These are phyloP conservation scores for Trigoniulus corallinus DNA, from an alignment of 1,140 invertebrate species.

Conservation along the genomic window DNA sequence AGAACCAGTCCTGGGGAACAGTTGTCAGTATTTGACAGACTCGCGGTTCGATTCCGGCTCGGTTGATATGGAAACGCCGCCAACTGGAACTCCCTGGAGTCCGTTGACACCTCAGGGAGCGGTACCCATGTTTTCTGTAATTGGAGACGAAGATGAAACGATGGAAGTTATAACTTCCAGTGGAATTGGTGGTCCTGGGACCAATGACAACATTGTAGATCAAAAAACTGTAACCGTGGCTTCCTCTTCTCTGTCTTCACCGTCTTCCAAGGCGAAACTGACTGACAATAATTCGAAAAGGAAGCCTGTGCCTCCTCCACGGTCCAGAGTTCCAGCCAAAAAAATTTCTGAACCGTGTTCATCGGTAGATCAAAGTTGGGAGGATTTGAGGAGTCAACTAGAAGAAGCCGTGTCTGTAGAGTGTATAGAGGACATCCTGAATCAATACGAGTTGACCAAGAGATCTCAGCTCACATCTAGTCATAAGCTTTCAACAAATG, in stretches of 20 bases:
- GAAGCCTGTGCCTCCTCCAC: conserved; percentile 20
- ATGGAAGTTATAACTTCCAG: conserved; percentile 6
- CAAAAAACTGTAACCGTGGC: conserved; percentile 9
- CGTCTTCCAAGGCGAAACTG: conserved; percentile 9
- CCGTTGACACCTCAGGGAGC: conserved; percentile 13
- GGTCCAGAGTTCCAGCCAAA: conserved; percentile 13
- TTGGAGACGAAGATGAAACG: conserved; percentile 11
- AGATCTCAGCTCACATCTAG: too few relatives aligned
- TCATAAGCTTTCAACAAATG: neutral
- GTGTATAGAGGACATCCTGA: neutral
- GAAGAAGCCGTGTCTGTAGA: neutral
- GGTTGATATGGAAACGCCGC: conserved; percentile 26
- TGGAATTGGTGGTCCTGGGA: neutral
- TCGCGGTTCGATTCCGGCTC: conserved; percentile 26
- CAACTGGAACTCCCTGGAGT: conserved; percentile 24
- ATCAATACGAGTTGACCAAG: neutral
- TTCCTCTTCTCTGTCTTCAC: conserved; percentile 13
- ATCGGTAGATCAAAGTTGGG: neutral
- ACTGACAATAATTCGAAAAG: conserved; percentile 1
- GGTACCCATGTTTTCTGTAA: neutral
- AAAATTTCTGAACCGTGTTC: neutral
- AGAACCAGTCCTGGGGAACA: conserved; percentile 8
- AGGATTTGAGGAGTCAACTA: neutral
- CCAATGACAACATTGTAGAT: neutral
- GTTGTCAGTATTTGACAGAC: conserved; percentile 14